These are phyloP conservation scores for Apotomis turbidana DNA, from an alignment of 2,888 invertebrate species.

Conservation along the genomic window DNA sequence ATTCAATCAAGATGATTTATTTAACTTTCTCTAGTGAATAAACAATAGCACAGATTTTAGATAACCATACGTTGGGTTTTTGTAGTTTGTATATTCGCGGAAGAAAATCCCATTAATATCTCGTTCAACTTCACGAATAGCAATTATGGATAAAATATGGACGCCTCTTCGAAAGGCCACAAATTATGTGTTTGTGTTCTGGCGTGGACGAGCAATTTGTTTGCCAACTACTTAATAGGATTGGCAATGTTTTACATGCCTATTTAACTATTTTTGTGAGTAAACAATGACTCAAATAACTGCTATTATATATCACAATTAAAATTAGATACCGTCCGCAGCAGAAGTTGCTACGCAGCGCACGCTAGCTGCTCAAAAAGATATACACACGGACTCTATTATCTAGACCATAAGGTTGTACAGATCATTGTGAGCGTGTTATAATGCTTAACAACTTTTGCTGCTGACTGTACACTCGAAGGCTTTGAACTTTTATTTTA, in stretches of 20 bases:
- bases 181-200: constrained; percentile 24
- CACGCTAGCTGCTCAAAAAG: too few relatives aligned
- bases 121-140: constrained; percentile 12
- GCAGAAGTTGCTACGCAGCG: too few relatives aligned
- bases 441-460: too few relatives aligned
- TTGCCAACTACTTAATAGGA: constrained; percentile 12
- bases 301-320: neutral
- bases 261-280: neutral
- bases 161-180: constrained; percentile 23
- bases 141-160: constrained; percentile 31
- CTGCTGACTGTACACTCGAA: too few relatives aligned
- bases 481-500: too few relatives aligned
- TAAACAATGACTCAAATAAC: neutral
- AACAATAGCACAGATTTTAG: constrained; percentile 29
- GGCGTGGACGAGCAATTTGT: neutral
- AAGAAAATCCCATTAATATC: constrained; percentile 28
- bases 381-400: too few relatives aligned
- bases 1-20: constrained; percentile 39
- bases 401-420: too few relatives aligned
- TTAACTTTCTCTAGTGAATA: constrained; percentile 33
- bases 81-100: constrained; percentile 16
- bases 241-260: constrained; percentile 11
- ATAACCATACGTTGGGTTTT: constrained; percentile 7
- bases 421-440: too few relatives aligned
- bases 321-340: too few relatives aligned